Base-by-base conservation (phyloP, 2,888 invertebrate genomes). In the Bellardia bayeri region DNA sequence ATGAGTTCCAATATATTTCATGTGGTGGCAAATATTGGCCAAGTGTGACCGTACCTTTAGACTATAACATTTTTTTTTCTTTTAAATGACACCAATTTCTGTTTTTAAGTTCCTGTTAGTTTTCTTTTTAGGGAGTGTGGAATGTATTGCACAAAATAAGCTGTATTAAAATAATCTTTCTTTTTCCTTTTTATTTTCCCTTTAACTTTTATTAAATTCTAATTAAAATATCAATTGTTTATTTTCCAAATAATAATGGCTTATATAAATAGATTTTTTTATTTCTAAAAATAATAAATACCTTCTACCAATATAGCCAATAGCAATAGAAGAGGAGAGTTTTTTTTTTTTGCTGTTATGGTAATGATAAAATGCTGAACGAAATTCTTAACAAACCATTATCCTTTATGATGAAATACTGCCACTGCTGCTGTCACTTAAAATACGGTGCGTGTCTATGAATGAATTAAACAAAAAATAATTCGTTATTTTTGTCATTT, bases 361-460 rank as follows among this genome's bases (percentile, higher is more conserved):
- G 58, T 72, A 76, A 83, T 83, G 45, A 76, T n/a, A 76, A 76
- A 71, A 74, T 51, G 66, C 63, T 14, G 63, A 79, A 72, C 3
- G 14, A 23, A 76, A 76, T 63, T 69, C 40, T 75, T 61, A 61
- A 61, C 61, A 79, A 79, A 64, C 69, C 82, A 83, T 86, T 86
- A 86, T 86, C 82, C 86, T 80, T 87, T 83, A 75, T 81, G 80
- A 45, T 61, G 45, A 76, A 83, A 72, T n/a, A 82, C 74, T 66
- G 40, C 33, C 33, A 42, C 42, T 68, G 40, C 42, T 16, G 33
- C 42, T 68, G 72, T 14, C 58, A 76, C 45, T 80, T 75, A 45
- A 58, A 81, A 85, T 23, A 63, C 66, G 33, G 82, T 82, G 82
- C 88, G 86, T 88, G 88, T 80, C 86, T 71, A 85, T 86, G 88